These are phyloP conservation scores for Procambarus clarkii DNA, from an alignment of 1,140 invertebrate species.

Conservation along the genomic window DNA sequence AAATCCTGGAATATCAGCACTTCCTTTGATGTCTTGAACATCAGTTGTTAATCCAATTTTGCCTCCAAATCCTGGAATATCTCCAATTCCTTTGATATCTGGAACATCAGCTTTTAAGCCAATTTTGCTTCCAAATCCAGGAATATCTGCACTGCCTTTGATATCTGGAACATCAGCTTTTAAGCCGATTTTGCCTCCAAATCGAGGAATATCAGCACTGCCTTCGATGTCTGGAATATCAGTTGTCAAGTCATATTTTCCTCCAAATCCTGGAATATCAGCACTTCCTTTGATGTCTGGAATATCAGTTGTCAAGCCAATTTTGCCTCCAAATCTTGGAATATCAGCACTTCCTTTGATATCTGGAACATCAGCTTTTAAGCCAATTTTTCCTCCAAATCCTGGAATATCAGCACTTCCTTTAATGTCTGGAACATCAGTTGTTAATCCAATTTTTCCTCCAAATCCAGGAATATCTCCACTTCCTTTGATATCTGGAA, in stretches of 20 bases:
- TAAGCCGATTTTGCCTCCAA: background rate
- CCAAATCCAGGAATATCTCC: no score
- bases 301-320: background rate
- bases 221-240: background rate
- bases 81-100: background rate
- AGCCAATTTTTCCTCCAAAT: no score
- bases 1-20: slow-evolving; percentile 17
- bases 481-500: no score
- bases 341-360: slow-evolving; percentile 3
- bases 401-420: no score
- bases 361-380: no score
- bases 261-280: slow-evolving; percentile 11
- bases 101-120: background rate
- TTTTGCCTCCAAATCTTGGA: background rate
- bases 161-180: slow-evolving; percentile 4
- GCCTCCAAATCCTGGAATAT: background rate
- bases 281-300: background rate
- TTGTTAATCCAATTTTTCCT: no score
- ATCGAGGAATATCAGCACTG: background rate
- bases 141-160: background rate
- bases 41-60: background rate
- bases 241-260: background rate
- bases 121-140: slow-evolving; percentile 14
- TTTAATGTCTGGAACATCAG: no score
- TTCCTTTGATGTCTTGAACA: background rate